Evolutionary conservation across 2,113 vertebrate species (phyloP), one percentile per base, ranked within the genome.

Genomic region (Galeopterus variegatus): DNA sequence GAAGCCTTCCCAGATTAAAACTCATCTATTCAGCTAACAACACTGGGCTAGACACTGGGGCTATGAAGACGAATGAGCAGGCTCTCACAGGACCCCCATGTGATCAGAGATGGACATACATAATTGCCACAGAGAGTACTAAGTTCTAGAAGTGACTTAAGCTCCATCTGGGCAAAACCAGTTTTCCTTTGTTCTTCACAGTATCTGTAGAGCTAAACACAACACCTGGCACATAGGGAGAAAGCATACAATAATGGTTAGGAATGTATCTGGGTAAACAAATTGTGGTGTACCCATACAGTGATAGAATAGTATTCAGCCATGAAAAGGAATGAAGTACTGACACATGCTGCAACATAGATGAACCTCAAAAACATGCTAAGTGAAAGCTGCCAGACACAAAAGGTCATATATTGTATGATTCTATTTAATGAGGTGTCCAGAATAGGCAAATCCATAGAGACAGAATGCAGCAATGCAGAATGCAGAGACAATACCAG

Each of bases 1-100:
- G 81, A 96, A 95, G 94, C 24, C 79, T 86, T 93, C 92, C 64
- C 36, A 58, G 75, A 79, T 93, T 89, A 75, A 52, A 93, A 85
- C 12, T 72, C 50, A 24, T 54, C 23, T 50, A 19, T 41, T 72
- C n/a, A 19, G 23, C 36, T 58, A 56, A 48, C 12, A 92, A 70
- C 65, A 64, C 24, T 21, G 88, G 19, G 24, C 28, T 33, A 52
- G 28, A 60, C 58, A 12, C 18, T 41, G 72, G 41, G 11, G 12
- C 58, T 33, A 7, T 15, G 56, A 69, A 75, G 69, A 90, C 8
- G 14, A 82, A 45, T 14, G 33, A 60, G 19, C 62, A 75, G 77
- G 52, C 10, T n/a, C 48, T 41, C 56, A 23, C 31, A 31, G 88
- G 64, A 41, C 33, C 64, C 45, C 17, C n/a, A 8, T 19, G 48